Conservation (phyloP, 2,888 invertebrate species). For the Tachystola acroxantha region DNA sequence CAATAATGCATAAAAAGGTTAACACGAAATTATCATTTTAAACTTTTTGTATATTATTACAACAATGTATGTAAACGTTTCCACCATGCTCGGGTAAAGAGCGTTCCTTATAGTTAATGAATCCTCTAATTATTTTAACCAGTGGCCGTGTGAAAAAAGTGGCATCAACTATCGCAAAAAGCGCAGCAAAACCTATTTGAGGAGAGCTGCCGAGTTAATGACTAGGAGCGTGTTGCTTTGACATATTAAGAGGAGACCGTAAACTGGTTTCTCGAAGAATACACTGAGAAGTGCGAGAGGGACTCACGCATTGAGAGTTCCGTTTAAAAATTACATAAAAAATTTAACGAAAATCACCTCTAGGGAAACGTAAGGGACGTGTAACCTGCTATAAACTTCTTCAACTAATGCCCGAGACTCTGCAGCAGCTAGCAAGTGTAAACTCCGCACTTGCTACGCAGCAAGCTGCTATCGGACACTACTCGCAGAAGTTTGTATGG, state of each 20-base stretch:
- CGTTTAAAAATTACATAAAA: too few species aligned
- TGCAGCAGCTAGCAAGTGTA: too few species aligned
- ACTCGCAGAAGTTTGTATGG: too few species aligned
- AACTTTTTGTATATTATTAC: conserved; percentile 11
- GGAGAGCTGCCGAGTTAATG: conserved; percentile 54
- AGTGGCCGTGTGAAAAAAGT: conserved; percentile 38
- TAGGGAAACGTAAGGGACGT: too few species aligned
- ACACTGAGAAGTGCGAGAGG: too few species aligned
- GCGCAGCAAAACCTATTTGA: conserved; percentile 39
- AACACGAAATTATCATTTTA: neutral
- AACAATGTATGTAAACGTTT: conserved; percentile 20
- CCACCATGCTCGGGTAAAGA: conserved; percentile 32
- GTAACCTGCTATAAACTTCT: too few species aligned
- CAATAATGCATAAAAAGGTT: conserved; percentile 17
- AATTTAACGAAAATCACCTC: too few species aligned
- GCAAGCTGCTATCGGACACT: too few species aligned
- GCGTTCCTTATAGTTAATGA: conserved; percentile 41
- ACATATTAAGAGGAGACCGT: conserved; percentile 62
- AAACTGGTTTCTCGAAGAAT: conserved; percentile 56
- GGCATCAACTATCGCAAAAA: conserved; percentile 32
- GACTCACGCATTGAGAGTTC: too few species aligned
- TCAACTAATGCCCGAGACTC: too few species aligned
- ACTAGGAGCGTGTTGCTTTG: conserved; percentile 59
- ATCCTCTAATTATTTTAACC: conserved; percentile 57
- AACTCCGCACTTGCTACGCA: too few species aligned